A percentile compares a stretch with the other conserved stretches of the same genome.
phyloP scores from a whole-genome alignment of 2,797 vertebrate genomes.

The Rhinatrema bivittatum region DNA sequence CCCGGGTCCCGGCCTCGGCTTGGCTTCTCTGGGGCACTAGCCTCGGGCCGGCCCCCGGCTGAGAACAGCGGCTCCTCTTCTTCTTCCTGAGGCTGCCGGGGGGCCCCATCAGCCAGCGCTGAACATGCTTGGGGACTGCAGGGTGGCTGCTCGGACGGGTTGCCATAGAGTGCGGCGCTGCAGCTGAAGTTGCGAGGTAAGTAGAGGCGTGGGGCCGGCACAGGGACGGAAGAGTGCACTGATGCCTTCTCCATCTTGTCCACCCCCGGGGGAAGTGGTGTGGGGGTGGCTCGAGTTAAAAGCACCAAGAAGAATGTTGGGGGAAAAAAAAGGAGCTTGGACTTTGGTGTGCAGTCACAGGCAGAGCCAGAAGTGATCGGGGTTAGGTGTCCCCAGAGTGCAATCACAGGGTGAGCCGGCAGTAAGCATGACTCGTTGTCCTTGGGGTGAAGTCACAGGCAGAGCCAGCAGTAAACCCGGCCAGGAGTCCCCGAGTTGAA shows the following conservation, averaged over 20 bases:
- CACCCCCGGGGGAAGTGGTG: neutral
- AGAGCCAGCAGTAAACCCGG: no score
- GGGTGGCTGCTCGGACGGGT: conserved; percentile 56
- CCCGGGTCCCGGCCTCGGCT: conserved; percentile 62
- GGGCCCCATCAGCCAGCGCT: neutral
- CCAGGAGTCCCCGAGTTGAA: no score
- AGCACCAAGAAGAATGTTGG: conserved; percentile 13
- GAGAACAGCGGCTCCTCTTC: neutral
- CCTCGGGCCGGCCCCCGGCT: conserved; percentile 1
- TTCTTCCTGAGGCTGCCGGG: neutral
- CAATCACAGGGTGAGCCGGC: no score
- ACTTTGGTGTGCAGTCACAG: no score
- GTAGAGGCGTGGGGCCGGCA: conserved; percentile 78
- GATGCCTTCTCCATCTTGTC: conserved; percentile 58
- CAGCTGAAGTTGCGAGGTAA: conserved; percentile 90
- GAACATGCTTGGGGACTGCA: no score
- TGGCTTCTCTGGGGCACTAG: conserved; percentile 18
- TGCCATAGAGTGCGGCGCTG: conserved; percentile 78
- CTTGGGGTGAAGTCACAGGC: no score
- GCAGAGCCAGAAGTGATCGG: no score
- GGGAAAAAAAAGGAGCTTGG: no score
- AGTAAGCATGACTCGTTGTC: no score
- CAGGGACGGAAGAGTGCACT: conserved; percentile 41
- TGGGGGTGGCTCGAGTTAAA: conserved; percentile 6
- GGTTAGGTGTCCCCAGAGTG: no score